Percentiles rank a stretch among this genome's conserved stretches.
phyloP scores from a whole-genome alignment of 2,797 vertebrate genomes.

The Chaetodon trifasciatus region DNA sequence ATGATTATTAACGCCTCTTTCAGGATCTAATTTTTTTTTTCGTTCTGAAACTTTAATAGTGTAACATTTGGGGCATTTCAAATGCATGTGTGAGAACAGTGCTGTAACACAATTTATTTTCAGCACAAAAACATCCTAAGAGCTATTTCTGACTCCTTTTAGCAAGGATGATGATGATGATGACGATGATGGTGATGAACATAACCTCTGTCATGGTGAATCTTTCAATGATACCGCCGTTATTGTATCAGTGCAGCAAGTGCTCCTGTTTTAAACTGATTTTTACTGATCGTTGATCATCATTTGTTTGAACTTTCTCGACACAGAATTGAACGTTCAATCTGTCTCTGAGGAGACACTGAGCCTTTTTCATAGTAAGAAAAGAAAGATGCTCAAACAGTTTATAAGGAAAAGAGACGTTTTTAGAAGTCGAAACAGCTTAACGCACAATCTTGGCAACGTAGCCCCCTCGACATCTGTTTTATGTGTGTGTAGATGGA shows the following conservation, averaged over 20 bases:
- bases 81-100: background rate
- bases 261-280: background rate
- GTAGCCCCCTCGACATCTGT: background rate
- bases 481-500: background rate
- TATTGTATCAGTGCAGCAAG: constrained; percentile 8
- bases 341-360: background rate
- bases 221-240: background rate
- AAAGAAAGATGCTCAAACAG: background rate
- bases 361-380: background rate
- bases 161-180: background rate
- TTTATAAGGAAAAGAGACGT: background rate
- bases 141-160: background rate
- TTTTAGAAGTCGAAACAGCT: background rate
- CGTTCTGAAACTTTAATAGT: background rate
- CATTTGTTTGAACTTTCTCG: background rate
- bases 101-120: background rate
- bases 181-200: background rate
- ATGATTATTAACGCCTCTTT: background rate
- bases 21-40: background rate
- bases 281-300: background rate
- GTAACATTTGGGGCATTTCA: background rate
- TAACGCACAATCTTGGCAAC: background rate
- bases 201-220: too few relatives aligned
- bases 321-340: background rate
- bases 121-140: background rate